phyloP scores from a whole-genome alignment of 2,113 vertebrate genomes.

The Neodon shergylaensis region DNA sequence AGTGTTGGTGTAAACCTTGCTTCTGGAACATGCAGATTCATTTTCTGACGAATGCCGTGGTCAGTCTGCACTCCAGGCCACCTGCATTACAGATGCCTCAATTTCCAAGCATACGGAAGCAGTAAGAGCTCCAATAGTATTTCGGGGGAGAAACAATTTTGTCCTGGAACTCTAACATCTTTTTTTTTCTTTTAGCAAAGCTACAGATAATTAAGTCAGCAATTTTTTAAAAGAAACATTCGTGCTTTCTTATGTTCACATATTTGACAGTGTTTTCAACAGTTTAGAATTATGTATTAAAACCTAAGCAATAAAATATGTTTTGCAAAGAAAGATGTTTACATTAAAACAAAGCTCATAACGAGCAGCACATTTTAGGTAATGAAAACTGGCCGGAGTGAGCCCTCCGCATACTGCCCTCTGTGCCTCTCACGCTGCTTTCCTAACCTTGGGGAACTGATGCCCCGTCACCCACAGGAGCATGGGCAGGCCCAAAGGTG shows the following conservation, averaged over 20 bases:
- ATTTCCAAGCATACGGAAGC: not conserved
- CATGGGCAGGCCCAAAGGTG: not conserved
- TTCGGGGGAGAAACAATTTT: not conserved
- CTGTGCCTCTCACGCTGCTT: accelerated
- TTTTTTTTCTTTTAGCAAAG: constrained; percentile 47
- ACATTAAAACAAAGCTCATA: constrained; percentile 51
- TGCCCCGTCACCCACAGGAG: accelerated
- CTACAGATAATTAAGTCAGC: constrained; percentile 49
- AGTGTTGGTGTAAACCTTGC: not conserved
- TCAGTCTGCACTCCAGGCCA: constrained; percentile 24
- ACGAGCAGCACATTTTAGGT: constrained; percentile 50
- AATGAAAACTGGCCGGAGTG: not conserved
- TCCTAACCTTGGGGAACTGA: accelerated
- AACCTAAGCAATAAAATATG: constrained; percentile 46
- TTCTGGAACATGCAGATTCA: not conserved
- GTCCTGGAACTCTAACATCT: not conserved
- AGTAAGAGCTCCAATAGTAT: not conserved
- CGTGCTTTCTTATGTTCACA: constrained; percentile 1
- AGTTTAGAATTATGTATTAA: constrained; percentile 64
- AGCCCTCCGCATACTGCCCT: accelerated
- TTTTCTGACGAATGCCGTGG: constrained; percentile 12
- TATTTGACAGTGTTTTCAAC: constrained; percentile 45
- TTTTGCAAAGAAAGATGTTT: constrained; percentile 44
- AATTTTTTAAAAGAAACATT: constrained; percentile 52
- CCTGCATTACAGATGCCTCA: constrained; percentile 53